phyloP scores from a whole-genome alignment of 2,113 vertebrate genomes.

The Polyodon spathula region DNA sequence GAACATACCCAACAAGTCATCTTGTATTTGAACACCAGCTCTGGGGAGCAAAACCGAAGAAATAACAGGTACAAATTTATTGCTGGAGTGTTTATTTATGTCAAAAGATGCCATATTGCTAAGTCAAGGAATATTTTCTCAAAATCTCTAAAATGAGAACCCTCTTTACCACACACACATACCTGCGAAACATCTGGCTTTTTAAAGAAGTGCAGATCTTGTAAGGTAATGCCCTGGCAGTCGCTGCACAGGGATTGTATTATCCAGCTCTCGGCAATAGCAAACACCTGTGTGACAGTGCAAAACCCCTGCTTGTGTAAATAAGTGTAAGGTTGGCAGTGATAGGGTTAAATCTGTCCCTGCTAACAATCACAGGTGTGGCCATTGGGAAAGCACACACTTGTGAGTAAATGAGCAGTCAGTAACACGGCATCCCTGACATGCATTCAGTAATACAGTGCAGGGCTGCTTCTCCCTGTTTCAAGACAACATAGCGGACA shows the following conservation, averaged over 20 bases:
- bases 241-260: conserved; percentile 3
- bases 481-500: too few species aligned
- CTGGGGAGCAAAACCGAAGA: conserved; percentile 26
- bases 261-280: neutral
- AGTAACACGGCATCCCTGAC: too few species aligned
- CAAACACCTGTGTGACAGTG: too few species aligned
- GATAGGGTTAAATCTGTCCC: too few species aligned
- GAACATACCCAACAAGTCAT: conserved; percentile 29
- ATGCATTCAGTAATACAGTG: too few species aligned
- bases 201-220: conserved; percentile 12
- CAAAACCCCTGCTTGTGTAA: too few species aligned
- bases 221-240: neutral
- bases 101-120: conserved; percentile 1
- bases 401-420: too few species aligned
- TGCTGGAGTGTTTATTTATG: conserved; percentile 31
- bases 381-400: too few species aligned
- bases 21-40: conserved; percentile 30
- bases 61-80: conserved; percentile 38
- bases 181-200: conserved; percentile 21
- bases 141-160: conserved; percentile 33
- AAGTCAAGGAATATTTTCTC: conserved; percentile 27
- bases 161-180: conserved; percentile 28
- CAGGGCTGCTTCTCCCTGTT: too few species aligned
- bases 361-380: too few species aligned
- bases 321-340: too few species aligned